phyloP scores from a whole-genome alignment of 2,888 invertebrate genomes.

The Tenthredo notha region DNA sequence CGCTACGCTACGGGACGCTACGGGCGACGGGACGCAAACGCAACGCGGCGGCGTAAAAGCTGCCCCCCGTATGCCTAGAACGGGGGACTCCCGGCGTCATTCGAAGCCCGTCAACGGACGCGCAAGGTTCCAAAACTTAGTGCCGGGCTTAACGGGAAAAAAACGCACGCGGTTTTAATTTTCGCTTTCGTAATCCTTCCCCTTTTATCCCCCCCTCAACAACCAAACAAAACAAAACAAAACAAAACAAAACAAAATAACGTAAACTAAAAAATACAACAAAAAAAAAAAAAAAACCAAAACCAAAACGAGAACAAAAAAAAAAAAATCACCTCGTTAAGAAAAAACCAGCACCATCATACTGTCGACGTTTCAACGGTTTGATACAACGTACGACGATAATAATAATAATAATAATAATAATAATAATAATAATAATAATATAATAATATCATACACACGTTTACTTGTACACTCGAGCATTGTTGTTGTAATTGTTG shows the following conservation, averaged over 20 bases:
- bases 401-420: conserved; percentile 3
- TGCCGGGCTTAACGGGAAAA: conserved; percentile 20
- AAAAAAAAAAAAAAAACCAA: too few relatives aligned
- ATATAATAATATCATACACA: background rate
- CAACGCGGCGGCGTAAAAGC: conserved; percentile 51
- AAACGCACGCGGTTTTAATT: conserved; percentile 30
- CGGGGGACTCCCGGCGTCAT: conserved; percentile 67
- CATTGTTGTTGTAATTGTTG: background rate
- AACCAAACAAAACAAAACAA: conserved; percentile 31
- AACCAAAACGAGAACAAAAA: too few relatives aligned
- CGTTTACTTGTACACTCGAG: background rate
- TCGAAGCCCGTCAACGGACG: conserved; percentile 78
- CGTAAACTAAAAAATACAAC: background rate
- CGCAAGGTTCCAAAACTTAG: conserved; percentile 73
- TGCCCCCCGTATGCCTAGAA: conserved; percentile 52
- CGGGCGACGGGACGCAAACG: background rate
- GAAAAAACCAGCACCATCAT: background rate
- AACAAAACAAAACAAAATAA: background rate
- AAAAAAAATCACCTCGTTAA: too few relatives aligned
- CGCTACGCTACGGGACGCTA: too few relatives aligned
- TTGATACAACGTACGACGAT: background rate
- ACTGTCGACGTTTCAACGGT: background rate
- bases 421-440: background rate
- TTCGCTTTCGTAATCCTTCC: background rate
- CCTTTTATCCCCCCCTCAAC: background rate